Percentiles rank a stretch among this genome's conserved stretches.
Evolutionary conservation across 2,888 invertebrate species (phyloP).

Genomic region (Dichetophora obliterata): DNA sequence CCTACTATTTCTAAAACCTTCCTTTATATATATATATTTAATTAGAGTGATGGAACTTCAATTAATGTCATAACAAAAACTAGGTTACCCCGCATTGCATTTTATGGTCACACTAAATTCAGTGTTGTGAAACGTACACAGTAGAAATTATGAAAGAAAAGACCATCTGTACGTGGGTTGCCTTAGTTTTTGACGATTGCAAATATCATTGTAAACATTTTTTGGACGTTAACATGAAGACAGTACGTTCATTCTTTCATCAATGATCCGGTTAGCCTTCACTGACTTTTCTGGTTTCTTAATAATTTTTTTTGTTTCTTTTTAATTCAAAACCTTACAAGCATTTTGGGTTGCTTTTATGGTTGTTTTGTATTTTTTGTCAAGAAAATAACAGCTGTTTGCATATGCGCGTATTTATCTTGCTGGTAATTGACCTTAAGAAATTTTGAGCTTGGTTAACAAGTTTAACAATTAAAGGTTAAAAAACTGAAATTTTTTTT

Average conservation of each 20-base stretch:
- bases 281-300: slow-evolving; percentile 20
- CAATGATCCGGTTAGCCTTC: slow-evolving; percentile 5
- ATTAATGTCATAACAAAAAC: neutral
- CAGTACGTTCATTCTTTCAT: neutral
- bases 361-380: slow-evolving; percentile 7
- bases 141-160: no score
- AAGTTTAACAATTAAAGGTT: neutral
- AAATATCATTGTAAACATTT: neutral
- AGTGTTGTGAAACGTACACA: no score
- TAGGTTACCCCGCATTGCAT: neutral
- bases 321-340: neutral
- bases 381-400: slow-evolving; percentile 13
- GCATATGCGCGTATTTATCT: neutral
- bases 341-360: neutral
- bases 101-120: neutral
- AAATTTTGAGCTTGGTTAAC: neutral
- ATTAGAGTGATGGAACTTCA: neutral
- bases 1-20: no score
- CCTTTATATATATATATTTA: neutral
- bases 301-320: neutral
- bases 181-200: neutral
- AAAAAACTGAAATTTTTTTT: neutral
- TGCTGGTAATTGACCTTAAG: slow-evolving; percentile 10
- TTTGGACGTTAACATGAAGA: slow-evolving; percentile 4
- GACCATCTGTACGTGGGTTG: neutral